phyloP scores from a whole-genome alignment of 2,888 invertebrate species.

The Drosophila emarginata region DNA sequence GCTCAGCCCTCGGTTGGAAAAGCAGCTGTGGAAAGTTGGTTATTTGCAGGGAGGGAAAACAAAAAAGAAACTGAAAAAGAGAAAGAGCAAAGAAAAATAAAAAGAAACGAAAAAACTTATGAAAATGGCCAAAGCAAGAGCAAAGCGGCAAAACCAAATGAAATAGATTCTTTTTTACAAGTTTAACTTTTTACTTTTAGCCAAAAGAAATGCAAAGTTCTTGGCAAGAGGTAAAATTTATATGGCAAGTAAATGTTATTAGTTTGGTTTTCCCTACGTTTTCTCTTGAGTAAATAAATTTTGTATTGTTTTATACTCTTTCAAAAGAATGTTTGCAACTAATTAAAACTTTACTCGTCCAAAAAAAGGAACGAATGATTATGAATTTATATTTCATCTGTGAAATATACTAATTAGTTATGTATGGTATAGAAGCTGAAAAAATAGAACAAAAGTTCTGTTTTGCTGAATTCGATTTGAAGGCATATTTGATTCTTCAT shows the following conservation, averaged over 20 bases:
- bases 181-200: constrained; percentile 8
- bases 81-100: background rate
- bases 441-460: background rate
- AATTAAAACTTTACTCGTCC: constrained; percentile 1
- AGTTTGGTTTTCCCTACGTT: background rate
- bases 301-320: background rate
- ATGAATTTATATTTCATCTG: background rate
- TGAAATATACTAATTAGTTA: background rate
- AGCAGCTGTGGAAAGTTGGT: background rate
- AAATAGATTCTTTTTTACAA: constrained; percentile 8
- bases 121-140: background rate
- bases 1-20: background rate
- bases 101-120: background rate
- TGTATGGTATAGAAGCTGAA: too few relatives aligned
- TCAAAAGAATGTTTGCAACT: background rate
- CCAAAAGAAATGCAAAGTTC: constrained; percentile 10
- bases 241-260: constrained; percentile 9
- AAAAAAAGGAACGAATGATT: background rate
- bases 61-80: background rate
- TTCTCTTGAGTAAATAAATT: constrained; percentile 4
- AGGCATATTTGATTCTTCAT: background rate
- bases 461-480: background rate
- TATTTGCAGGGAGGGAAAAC: background rate
- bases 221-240: constrained; percentile 8
- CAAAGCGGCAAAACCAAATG: constrained; percentile 11